Evolutionary conservation across 2,113 vertebrate species (phyloP).

Genomic region (Myotis lucifugus): DNA sequence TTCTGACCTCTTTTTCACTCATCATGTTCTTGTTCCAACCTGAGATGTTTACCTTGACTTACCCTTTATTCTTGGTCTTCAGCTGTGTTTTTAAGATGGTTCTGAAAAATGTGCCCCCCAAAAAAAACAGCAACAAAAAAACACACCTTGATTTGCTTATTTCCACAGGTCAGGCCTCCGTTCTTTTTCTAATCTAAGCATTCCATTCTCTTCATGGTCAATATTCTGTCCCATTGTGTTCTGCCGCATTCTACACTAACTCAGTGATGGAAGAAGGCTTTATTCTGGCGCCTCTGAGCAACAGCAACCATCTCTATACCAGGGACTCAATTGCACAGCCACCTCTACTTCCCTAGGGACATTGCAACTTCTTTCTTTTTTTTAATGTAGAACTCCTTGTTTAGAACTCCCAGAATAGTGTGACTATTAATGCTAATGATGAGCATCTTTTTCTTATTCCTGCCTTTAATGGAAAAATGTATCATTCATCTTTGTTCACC

Average conservation of each 20-base stretch:
- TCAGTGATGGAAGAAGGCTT: neutral
- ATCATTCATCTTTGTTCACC: neutral
- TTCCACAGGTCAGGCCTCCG: neutral
- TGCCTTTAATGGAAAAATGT: neutral
- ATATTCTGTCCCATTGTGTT: constrained; percentile 45
- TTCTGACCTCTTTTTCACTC: neutral
- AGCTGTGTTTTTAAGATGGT: neutral
- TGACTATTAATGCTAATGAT: neutral
- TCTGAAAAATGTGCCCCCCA: neutral
- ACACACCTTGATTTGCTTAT: neutral
- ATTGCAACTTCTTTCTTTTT: neutral
- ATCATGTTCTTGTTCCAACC: neutral
- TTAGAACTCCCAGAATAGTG: neutral
- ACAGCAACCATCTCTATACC: too few relatives aligned
- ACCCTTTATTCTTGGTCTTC: neutral
- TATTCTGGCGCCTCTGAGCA: too few relatives aligned
- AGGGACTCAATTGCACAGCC: neutral
- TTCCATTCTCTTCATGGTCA: constrained; percentile 30
- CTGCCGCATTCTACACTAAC: constrained; percentile 13
- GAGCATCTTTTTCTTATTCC: neutral
- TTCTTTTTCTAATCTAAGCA: neutral
- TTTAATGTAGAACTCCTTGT: neutral
- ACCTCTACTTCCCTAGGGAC: neutral
- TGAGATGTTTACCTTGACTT: neutral
- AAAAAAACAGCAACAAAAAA: neutral